Conservation (phyloP, 1,140 invertebrate species). For the Temnothorax longispinosus region DNA sequence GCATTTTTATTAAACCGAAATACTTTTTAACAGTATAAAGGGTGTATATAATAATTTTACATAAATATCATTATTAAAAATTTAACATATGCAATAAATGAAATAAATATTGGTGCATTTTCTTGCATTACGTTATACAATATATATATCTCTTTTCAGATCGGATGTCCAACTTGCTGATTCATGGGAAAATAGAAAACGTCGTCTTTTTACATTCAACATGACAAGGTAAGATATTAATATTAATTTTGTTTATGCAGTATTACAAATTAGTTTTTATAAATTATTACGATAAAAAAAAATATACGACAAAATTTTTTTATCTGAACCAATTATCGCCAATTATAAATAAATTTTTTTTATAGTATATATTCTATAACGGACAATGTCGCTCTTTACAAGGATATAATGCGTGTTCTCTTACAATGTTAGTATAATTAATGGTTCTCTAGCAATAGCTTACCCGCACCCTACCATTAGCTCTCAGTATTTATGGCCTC, state of each 20-base stretch:
- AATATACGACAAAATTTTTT: slow-evolving; percentile 5
- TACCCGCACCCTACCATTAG: slow-evolving; percentile 85
- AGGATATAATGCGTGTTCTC: slow-evolving; percentile 73
- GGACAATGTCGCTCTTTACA: slow-evolving; percentile 66
- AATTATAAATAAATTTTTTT: not conserved
- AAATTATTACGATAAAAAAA: not conserved
- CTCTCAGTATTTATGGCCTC: slow-evolving; percentile 84
- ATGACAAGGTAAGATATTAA: slow-evolving; percentile 43
- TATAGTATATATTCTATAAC: not conserved
- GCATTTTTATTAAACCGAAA: not conserved
- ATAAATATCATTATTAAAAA: not conserved
- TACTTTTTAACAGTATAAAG: slow-evolving; percentile 2
- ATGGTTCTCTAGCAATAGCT: slow-evolving; percentile 83
- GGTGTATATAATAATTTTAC: not conserved
- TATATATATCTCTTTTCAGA: slow-evolving; percentile 28
- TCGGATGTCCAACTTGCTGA: not conserved
- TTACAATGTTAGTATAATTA: slow-evolving; percentile 80
- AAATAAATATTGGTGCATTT: not conserved
- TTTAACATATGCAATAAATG: not conserved
- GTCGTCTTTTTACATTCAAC: not conserved
- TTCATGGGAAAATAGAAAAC: not conserved
- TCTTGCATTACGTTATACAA: not conserved
- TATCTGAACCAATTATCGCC: not conserved
- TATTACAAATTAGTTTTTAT: not conserved
- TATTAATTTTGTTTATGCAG: not conserved